These are phyloP conservation scores for Antedon bifida DNA, from an alignment of 35 echinoderm and acorn worm species.

Conservation along the genomic window DNA sequence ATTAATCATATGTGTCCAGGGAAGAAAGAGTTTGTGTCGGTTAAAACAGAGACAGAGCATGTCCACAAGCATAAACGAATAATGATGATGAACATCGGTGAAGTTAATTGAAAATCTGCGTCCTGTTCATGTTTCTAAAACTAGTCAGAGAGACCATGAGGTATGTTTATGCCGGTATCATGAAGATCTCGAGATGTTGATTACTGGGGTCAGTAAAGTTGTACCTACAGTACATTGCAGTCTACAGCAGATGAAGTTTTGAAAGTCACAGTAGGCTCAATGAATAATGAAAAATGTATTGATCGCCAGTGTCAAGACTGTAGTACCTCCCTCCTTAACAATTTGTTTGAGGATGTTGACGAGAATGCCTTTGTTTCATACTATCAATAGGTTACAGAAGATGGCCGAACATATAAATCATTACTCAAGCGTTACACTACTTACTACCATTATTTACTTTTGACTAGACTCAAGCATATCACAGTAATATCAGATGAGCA, in stretches of 20 bases:
- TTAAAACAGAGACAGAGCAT: neutral
- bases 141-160: neutral
- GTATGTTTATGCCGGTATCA: slow-evolving; percentile 17
- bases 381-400: slow-evolving; percentile 4
- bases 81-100: neutral
- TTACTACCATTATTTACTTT: neutral
- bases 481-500: slow-evolving; percentile 29
- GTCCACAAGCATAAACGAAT: neutral
- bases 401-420: neutral
- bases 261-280: neutral
- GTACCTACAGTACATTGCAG: neutral
- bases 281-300: slow-evolving; percentile 2
- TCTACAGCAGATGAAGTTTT: neutral
- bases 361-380: slow-evolving; percentile 7
- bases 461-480: neutral
- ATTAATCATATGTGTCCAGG: slow-evolving; percentile 18
- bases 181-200: neutral
- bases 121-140: neutral
- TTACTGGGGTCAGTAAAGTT: neutral
- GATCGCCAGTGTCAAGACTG: slow-evolving; percentile 1
- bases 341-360: neutral
- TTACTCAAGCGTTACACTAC: neutral
- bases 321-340: neutral
- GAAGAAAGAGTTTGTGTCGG: neutral
- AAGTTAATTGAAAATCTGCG: slow-evolving; percentile 9